Evolutionary conservation across 2,113 vertebrate genomes (phyloP), one percentile per base, ranked within the genome.

Genomic region (Labrus mixtus): DNA sequence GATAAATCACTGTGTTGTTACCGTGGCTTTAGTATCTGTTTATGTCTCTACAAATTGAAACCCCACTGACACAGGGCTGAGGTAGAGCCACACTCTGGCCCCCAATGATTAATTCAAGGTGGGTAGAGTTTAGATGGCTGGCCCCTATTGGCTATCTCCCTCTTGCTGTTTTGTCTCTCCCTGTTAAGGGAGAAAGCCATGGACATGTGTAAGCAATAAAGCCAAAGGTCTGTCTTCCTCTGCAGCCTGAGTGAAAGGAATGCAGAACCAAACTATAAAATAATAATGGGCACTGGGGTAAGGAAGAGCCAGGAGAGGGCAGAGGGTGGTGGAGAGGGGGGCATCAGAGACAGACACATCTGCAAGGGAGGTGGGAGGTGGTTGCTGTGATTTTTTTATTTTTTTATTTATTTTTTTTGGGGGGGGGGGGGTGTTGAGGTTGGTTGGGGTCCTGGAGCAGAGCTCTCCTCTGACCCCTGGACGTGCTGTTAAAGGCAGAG

Each of bases 41-140:
- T 99, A 99, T 99, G 97, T 97, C 97, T 96, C 96, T 96, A 99
- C 97, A 99, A 99, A 99, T 99, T 98, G 97, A 99, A 99, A 97
- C 97, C 97, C 97, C 97, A 96, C 97, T 95, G 96, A 95, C 95
- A 92, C 78, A 82, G 70, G 94, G 94, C 90, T 93, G 94, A 74
- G 68, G 93, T 92, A 95, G 93, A 95, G 95, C 94, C 94, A 93
- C 95, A 95, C 94, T 95, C 95, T 91, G 93, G 95, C 93, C 94
- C 94, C 87, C 70, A 91, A 87, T 95, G 94, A 99, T 99, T 98
- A 99, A 96, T 99, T 99, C 97, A 99, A 99, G 97, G 97, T 99
- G 97, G 96, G 94, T 95, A 96, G 95, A 96, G 96, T 95, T 97
- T 96, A 97, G 95, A 86, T 93, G 94, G 93, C 93, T 93, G 77